phyloP scores from a whole-genome alignment of 2,888 invertebrate species.

The Pseudanteris insignis region DNA sequence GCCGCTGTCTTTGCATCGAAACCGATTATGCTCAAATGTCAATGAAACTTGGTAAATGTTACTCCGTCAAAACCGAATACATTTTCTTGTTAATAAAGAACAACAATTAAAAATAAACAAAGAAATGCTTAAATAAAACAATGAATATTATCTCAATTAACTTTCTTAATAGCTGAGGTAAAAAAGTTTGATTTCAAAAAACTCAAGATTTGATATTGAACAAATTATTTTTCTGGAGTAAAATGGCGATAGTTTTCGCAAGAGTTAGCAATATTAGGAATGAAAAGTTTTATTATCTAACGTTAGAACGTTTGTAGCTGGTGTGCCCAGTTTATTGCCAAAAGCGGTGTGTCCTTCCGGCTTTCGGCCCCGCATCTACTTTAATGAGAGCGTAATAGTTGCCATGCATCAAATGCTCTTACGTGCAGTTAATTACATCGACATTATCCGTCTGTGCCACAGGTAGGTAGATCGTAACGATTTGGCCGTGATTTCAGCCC shows the following conservation, averaged over 20 bases:
- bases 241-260: too few species aligned
- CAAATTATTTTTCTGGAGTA: too few species aligned
- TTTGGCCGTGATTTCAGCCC: constrained; percentile 37
- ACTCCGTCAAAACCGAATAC: too few species aligned
- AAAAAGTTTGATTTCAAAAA: too few species aligned
- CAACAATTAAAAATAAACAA: too few species aligned
- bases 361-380: constrained; percentile 15
- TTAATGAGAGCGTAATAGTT: constrained; percentile 51
- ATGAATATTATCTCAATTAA: too few species aligned
- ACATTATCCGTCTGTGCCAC: constrained; percentile 46
- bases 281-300: too few species aligned
- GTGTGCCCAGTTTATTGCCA: constrained; percentile 25
- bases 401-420: constrained; percentile 50
- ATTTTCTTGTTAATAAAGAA: not conserved
- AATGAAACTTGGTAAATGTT: constrained; percentile 6
- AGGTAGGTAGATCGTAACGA: constrained; percentile 44
- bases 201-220: too few species aligned
- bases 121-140: too few species aligned
- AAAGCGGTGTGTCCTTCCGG: too few species aligned
- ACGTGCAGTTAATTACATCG: constrained; percentile 53
- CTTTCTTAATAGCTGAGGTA: too few species aligned
- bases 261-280: too few species aligned
- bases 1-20: constrained; percentile 5
- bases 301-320: constrained; percentile 17
- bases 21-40: constrained; percentile 16